These are phyloP conservation scores for Anoplolepis gracilipes DNA, from an alignment of 1,140 invertebrate species.

Conservation along the genomic window DNA sequence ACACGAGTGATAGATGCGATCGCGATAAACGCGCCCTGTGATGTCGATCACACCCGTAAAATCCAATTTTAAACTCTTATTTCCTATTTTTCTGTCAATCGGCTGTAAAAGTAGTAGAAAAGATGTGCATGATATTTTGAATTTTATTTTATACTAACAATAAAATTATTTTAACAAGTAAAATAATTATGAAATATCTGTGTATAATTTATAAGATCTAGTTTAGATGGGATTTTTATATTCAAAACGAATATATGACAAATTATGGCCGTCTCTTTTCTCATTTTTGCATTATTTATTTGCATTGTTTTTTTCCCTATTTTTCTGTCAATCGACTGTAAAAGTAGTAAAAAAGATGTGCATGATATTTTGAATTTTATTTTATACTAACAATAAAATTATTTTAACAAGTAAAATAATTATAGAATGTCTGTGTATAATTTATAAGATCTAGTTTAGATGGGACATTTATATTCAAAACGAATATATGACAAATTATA, in stretches of 20 bases:
- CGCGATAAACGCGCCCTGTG: constrained; percentile 1
- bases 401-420: neutral
- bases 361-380: neutral
- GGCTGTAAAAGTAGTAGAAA: neutral
- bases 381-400: neutral
- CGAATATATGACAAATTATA: neutral
- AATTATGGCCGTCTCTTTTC: neutral
- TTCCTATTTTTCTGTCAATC: too few species aligned
- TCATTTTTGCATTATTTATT: neutral
- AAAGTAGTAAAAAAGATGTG: neutral
- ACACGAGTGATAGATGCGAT: neutral
- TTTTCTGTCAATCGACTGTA: too few species aligned
- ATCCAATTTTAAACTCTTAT: constrained; percentile 1
- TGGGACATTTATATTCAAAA: neutral
- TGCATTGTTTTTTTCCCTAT: neutral
- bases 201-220: neutral
- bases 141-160: neutral
- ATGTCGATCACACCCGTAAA: neutral
- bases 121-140: neutral
- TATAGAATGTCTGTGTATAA: neutral
- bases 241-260: neutral
- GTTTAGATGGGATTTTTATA: neutral
- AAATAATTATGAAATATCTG: too few species aligned
- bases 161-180: neutral
- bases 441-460: neutral